A percentile compares a stretch with the other conserved stretches of the same genome.
Evolutionary conservation across 2,888 invertebrate species (phyloP).

Genomic region (Drosophila kanekoi): DNA sequence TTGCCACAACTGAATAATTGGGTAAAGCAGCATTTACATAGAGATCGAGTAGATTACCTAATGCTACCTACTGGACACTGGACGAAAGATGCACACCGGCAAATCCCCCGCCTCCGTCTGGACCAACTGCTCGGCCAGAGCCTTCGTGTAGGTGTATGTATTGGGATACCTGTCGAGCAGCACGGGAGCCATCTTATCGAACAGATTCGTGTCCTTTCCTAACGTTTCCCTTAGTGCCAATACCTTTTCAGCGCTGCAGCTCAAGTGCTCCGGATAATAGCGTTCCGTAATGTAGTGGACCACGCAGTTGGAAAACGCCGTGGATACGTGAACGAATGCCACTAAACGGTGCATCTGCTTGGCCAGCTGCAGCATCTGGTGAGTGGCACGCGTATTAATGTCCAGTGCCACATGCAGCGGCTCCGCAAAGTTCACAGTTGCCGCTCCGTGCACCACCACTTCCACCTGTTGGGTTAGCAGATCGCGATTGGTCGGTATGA

Average conservation of each 20-base stretch:
- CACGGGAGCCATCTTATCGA: constrained; percentile 32
- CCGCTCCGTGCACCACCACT: constrained; percentile 94
- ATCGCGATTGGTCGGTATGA: constrained; percentile 80
- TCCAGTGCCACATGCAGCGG: constrained; percentile 88
- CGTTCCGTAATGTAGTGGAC: constrained; percentile 82
- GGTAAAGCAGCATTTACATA: neutral
- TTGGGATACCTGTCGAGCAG: constrained; percentile 86
- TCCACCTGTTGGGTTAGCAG: constrained; percentile 83
- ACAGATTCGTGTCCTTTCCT: constrained; percentile 65
- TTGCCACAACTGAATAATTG: constrained; percentile 69
- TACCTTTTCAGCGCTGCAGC: constrained; percentile 80
- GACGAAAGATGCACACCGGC: constrained; percentile 89
- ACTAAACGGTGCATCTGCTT: constrained; percentile 86
- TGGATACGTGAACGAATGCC: constrained; percentile 88
- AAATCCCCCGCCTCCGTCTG: constrained; percentile 86
- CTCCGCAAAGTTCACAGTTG: constrained; percentile 93
- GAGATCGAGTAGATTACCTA: neutral
- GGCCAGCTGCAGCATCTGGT: constrained; percentile 88
- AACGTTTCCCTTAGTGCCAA: constrained; percentile 77
- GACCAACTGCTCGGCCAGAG: constrained; percentile 88
- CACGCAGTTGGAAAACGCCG: constrained; percentile 89
- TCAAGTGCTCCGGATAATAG: constrained; percentile 81
- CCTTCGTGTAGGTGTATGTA: constrained; percentile 91
- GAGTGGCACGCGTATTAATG: constrained; percentile 90
- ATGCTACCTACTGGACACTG: constrained; percentile 81